phyloP scores from a whole-genome alignment of 2,113 vertebrate species.

The Dipodomys ordii region DNA sequence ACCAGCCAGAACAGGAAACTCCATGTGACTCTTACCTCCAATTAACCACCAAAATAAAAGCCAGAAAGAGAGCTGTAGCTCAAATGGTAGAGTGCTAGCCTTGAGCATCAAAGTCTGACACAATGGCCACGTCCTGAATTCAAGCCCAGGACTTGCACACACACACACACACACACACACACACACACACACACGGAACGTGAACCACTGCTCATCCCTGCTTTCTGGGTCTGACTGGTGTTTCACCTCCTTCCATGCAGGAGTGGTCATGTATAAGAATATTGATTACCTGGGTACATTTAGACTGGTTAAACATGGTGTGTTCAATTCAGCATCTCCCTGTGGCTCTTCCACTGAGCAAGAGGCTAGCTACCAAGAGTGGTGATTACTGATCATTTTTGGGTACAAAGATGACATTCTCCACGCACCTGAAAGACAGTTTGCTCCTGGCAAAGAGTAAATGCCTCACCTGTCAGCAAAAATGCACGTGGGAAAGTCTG shows the following conservation, averaged over 20 bases:
- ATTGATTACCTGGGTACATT: fast-evolving
- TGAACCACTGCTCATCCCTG: too few species aligned
- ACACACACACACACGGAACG: too few species aligned
- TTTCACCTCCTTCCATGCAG: not conserved
- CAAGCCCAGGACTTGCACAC: too few species aligned
- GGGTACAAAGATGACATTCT: conserved; percentile 50
- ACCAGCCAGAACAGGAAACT: too few species aligned
- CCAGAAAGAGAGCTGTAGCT: too few species aligned
- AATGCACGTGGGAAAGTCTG: conserved; percentile 35
- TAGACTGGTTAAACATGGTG: not conserved
- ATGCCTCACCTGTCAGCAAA: conserved; percentile 75
- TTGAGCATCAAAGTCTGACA: too few species aligned
- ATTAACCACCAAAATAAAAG: too few species aligned
- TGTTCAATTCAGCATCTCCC: not conserved
- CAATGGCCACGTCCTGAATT: too few species aligned
- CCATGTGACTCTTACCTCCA: too few species aligned
- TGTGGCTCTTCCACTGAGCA: not conserved
- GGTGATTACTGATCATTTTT: conserved; percentile 20
- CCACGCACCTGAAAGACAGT: conserved; percentile 64
- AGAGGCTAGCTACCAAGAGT: not conserved
- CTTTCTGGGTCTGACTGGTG: not conserved
- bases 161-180: too few species aligned
- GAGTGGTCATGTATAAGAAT: not conserved
- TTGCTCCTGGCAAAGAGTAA: conserved; percentile 72
- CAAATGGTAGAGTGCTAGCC: too few species aligned